Evolutionary conservation across 2,797 vertebrate genomes (phyloP), one percentile per base, ranked within the genome.

Genomic region (Sphaeramia orbicularis): DNA sequence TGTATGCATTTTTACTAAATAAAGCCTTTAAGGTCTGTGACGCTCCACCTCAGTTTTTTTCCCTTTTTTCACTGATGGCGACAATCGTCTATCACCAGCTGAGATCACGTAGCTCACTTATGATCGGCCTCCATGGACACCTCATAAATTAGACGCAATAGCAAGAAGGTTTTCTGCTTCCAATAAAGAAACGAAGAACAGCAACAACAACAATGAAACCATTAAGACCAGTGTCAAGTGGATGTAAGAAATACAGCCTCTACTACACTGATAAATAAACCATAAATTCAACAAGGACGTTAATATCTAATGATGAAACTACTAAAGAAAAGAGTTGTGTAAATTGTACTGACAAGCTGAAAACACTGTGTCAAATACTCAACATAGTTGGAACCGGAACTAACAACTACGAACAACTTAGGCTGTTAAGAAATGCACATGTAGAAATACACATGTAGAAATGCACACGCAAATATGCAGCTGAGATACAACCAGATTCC

Each of bases 331-430:
- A 69, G 36, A 6, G 8, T 27, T 62, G 4, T 41, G 12, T 48
- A 65, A 64, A 41, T 55, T 74, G 4, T 24, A 32, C 8, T 54
- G 42, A 79, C 57, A 66, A 38, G 10, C 53, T 69, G 44, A 50
- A 65, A 13, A 15, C 0, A 16, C 59, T 54, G 61, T 49, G 35
- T 57, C 11, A 63, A 51, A 74, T 76, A 78, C 54, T 63, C 36
- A 0, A 27, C 14, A 80, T 78, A 41, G 30, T 9, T 64, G 47
- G n/a, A 78, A 76, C 58, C 47, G 13, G 63, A 49, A 77, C 49
- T 36, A 48, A 77, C 24, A 53, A 70, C 6, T 15, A 74, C 53
- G 62, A 14, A 49, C 41, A 36, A 62, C 71, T 35, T 9, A 11
- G 38, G 58, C 21, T 37, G 12, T 24, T 40, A 45, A 42, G 19